These are phyloP conservation scores for Anabas testudineus DNA, from an alignment of 2,797 vertebrate species.

Conservation along the genomic window DNA sequence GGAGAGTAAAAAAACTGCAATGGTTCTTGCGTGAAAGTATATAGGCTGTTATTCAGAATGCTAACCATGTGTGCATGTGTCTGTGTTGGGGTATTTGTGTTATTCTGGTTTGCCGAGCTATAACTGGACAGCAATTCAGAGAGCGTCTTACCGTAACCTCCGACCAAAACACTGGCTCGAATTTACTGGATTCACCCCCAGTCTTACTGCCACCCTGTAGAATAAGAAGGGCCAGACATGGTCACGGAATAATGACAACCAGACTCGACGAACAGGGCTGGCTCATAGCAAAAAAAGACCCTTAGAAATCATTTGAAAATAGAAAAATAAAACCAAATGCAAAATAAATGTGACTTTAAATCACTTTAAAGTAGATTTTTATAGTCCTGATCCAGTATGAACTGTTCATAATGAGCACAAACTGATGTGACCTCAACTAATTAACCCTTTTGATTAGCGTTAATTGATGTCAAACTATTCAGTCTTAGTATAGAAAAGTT, in stretches of 20 bases:
- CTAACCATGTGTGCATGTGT: constrained; percentile 54
- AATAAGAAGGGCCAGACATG: constrained; percentile 22
- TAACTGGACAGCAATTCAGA: constrained; percentile 64
- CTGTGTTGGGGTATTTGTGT: constrained; percentile 62
- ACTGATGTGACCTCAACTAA: too few relatives aligned
- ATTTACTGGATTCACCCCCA: constrained; percentile 55
- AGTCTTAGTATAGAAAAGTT: too few relatives aligned
- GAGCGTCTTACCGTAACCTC: constrained; percentile 71
- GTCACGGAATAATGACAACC: constrained; percentile 1
- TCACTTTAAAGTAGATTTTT: too few relatives aligned
- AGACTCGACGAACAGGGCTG: neutral
- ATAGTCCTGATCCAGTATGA: too few relatives aligned
- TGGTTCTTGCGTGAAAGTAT: constrained; percentile 63
- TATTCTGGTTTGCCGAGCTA: constrained; percentile 74
- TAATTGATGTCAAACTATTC: too few relatives aligned
- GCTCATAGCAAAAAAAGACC: neutral
- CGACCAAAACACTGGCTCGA: constrained; percentile 58
- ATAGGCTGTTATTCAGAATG: constrained; percentile 65
- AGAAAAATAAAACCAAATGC: neutral
- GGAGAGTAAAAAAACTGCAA: constrained; percentile 45
- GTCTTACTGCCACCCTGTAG: constrained; percentile 13
- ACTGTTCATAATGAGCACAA: too few relatives aligned
- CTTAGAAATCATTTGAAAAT: neutral
- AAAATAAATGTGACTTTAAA: too few relatives aligned
- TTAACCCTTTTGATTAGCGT: too few relatives aligned